Conservation (phyloP, 2,888 invertebrate species). For the Pteria penguin region DNA sequence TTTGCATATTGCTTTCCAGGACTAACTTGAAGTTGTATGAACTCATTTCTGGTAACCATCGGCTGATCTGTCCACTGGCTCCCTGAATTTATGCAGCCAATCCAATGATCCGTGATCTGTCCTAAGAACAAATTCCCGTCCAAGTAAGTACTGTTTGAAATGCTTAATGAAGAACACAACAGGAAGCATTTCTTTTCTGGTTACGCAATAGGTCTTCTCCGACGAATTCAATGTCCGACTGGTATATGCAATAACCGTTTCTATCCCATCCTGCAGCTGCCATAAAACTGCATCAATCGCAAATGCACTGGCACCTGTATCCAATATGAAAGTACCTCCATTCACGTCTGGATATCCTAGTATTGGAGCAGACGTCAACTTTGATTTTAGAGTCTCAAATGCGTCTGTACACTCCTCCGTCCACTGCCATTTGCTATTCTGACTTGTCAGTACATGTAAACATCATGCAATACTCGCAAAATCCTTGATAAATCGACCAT, state of each 20-base stretch:
- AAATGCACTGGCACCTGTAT: constrained; percentile 39
- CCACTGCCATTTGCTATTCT: constrained; percentile 40
- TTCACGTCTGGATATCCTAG: no score
- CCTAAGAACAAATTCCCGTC: no score
- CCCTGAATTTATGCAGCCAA: not conserved
- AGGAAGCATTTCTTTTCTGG: constrained; percentile 31
- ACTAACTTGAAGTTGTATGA: no score
- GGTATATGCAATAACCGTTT: no score
- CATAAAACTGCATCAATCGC: constrained; percentile 43
- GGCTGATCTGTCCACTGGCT: no score
- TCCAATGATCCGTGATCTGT: constrained; percentile 33
- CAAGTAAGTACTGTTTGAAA: no score
- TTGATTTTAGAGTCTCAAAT: constrained; percentile 24
- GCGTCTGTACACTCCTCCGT: constrained; percentile 29
- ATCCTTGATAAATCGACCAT: no score
- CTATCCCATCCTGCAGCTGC: constrained; percentile 40
- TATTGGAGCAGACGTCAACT: no score
- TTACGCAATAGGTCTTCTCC: constrained; percentile 35
- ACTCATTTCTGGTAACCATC: no score
- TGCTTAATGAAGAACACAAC: no score
- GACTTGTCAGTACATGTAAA: constrained; percentile 31
- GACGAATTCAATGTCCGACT: constrained; percentile 2
- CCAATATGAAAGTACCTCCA: no score
- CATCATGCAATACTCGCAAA: constrained; percentile 41
- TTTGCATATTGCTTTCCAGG: no score